phyloP scores from a whole-genome alignment of 2,113 vertebrate genomes.

The Nothobranchius kuhntae region DNA sequence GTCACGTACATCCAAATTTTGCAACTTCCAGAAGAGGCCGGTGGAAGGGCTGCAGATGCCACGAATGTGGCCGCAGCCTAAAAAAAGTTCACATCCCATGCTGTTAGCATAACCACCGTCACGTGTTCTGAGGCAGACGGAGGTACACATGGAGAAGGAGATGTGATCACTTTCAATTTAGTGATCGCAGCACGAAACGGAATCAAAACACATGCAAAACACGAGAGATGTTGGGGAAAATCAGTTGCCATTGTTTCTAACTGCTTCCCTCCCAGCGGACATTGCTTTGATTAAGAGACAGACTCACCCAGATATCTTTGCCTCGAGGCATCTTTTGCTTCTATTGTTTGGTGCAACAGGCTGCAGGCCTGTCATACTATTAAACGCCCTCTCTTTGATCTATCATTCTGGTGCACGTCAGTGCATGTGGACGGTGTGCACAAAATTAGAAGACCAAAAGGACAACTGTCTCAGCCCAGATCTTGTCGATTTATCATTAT shows the following conservation, averaged over 20 bases:
- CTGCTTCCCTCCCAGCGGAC: conserved; percentile 26
- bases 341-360: conserved; percentile 62
- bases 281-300: conserved; percentile 26
- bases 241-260: conserved; percentile 17
- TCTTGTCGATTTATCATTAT: conserved; percentile 72
- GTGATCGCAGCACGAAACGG: conserved; percentile 6
- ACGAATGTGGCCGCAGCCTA: conserved; percentile 64
- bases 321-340: conserved; percentile 36
- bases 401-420: conserved; percentile 32
- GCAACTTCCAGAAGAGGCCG: conserved; percentile 66
- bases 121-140: conserved; percentile 55
- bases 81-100: conserved; percentile 73
- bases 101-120: conserved; percentile 70
- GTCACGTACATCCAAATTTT: conserved; percentile 51
- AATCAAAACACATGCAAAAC: conserved; percentile 25
- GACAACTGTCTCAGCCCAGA: conserved; percentile 58
- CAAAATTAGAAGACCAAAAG: conserved; percentile 65
- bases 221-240: conserved; percentile 15
- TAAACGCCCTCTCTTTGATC: conserved; percentile 11
- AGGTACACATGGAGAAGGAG: conserved; percentile 16
- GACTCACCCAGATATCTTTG: conserved; percentile 36
- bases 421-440: conserved; percentile 69
- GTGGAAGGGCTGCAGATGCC: conserved; percentile 67
- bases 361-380: conserved; percentile 58
- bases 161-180: conserved; percentile 32